phyloP scores from a whole-genome alignment of 2,888 invertebrate species.

The Pyralis farinalis region DNA sequence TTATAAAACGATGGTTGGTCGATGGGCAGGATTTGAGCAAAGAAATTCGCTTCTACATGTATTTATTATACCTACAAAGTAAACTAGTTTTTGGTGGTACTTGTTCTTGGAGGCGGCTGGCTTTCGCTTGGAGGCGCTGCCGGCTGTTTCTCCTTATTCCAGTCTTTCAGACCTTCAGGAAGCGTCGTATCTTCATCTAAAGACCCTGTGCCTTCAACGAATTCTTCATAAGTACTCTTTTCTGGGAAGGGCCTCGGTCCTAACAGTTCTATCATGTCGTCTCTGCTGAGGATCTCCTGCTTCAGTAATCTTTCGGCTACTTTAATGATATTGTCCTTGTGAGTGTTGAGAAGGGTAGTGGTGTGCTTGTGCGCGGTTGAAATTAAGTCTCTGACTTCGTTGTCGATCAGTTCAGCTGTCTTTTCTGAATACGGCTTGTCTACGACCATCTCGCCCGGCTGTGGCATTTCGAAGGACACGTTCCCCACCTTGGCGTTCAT shows the following conservation, averaged over 20 bases:
- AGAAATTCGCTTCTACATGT: slow-evolving; percentile 8
- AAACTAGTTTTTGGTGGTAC: slow-evolving; percentile 54
- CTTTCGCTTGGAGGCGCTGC: slow-evolving; percentile 37
- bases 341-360: slow-evolving; percentile 86
- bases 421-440: slow-evolving; percentile 99
- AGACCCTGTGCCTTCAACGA: slow-evolving; percentile 98
- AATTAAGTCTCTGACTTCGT: slow-evolving; percentile 86
- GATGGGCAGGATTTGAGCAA: too few relatives aligned
- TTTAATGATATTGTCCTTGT: slow-evolving; percentile 93
- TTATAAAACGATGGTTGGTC: too few relatives aligned
- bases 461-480: slow-evolving; percentile 96
- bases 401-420: slow-evolving; percentile 97
- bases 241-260: slow-evolving; percentile 98
- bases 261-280: slow-evolving; percentile 98
- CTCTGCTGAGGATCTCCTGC: slow-evolving; percentile 96
- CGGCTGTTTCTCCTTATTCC: slow-evolving; percentile 89
- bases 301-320: slow-evolving; percentile 93
- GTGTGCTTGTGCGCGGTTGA: slow-evolving; percentile 89
- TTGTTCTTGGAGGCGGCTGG: slow-evolving; percentile 37
- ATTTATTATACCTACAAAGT: slow-evolving; percentile 39
- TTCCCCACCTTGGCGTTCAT: slow-evolving; percentile 99
- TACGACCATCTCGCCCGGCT: slow-evolving; percentile 94
- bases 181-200: slow-evolving; percentile 97
- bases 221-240: slow-evolving; percentile 99
- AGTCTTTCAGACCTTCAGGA: slow-evolving; percentile 96